Evolutionary conservation across 2,113 vertebrate species (phyloP).

Genomic region (Myotis davidii): DNA sequence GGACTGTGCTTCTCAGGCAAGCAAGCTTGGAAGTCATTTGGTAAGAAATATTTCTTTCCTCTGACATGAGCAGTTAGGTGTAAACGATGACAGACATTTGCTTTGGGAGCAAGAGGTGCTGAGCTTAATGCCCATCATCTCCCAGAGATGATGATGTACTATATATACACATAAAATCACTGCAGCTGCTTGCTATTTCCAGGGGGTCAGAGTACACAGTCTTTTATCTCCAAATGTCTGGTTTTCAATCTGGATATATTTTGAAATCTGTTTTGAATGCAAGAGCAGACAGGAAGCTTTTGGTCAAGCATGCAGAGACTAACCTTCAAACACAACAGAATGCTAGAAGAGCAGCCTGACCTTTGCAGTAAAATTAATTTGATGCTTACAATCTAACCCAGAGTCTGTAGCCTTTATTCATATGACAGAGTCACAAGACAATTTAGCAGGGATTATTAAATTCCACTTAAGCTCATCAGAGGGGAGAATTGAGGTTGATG

Average conservation of each 20-base stretch:
- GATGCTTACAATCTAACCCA: constrained; percentile 67
- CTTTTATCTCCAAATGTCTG: constrained; percentile 65
- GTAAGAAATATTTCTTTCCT: constrained; percentile 68
- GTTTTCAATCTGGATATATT: constrained; percentile 51
- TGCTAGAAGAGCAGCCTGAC: constrained; percentile 61
- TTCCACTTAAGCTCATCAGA: constrained; percentile 66
- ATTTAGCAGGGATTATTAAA: constrained; percentile 74
- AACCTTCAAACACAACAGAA: constrained; percentile 73
- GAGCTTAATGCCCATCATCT: constrained; percentile 63
- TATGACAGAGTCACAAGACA: constrained; percentile 62
- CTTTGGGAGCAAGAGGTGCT: constrained; percentile 65
- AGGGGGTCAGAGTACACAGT: constrained; percentile 37
- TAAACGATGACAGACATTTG: constrained; percentile 72
- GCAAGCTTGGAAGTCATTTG: constrained; percentile 65
- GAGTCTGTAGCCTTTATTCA: constrained; percentile 62
- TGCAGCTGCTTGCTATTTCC: constrained; percentile 57
- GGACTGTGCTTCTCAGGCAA: constrained; percentile 40
- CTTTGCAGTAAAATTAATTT: constrained; percentile 74
- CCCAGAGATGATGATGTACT: constrained; percentile 56
- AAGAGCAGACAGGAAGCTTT: constrained; percentile 57
- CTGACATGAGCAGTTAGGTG: constrained; percentile 61
- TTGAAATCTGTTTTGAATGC: constrained; percentile 69
- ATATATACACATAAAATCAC: constrained; percentile 51
- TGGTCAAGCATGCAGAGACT: constrained; percentile 68
- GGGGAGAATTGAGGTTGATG: constrained; percentile 57